Evolutionary conservation across 2,113 vertebrate genomes (phyloP).

Genomic region (Syngnathus scovelli): DNA sequence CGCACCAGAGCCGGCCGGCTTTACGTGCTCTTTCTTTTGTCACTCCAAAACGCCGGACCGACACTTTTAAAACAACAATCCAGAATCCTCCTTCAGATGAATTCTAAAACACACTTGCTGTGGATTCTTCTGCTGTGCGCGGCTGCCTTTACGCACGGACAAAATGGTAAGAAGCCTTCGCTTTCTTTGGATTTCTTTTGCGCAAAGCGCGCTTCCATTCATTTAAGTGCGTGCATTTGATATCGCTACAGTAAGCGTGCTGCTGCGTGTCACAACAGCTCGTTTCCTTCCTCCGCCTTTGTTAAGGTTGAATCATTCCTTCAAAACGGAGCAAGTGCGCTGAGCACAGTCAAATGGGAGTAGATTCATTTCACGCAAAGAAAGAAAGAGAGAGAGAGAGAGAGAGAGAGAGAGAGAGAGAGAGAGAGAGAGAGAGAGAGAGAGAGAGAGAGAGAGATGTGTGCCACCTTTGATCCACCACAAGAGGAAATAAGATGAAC

Average conservation of each 20-base stretch:
- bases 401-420: background rate
- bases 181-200: background rate
- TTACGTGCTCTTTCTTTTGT: background rate
- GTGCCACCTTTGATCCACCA: constrained; percentile 35
- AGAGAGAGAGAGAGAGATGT: background rate
- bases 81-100: constrained; percentile 45
- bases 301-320: background rate
- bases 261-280: background rate
- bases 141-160: constrained; percentile 24
- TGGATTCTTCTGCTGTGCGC: constrained; percentile 51
- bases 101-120: constrained; percentile 29
- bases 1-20: constrained; percentile 17
- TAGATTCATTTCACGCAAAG: constrained; percentile 14
- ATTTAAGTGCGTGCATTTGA: background rate
- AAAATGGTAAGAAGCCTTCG: constrained; percentile 57
- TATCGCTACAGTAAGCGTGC: background rate
- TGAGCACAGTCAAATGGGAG: constrained; percentile 24
- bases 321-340: constrained; percentile 9
- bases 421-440: constrained; percentile 1
- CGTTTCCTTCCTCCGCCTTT: background rate
- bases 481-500: constrained; percentile 21
- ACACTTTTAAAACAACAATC: background rate
- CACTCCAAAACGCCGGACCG: background rate
- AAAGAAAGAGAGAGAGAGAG: constrained; percentile 6
- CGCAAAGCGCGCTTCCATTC: background rate